Conservation (phyloP, 2,888 invertebrate species). For the Leptopilina syphax region DNA sequence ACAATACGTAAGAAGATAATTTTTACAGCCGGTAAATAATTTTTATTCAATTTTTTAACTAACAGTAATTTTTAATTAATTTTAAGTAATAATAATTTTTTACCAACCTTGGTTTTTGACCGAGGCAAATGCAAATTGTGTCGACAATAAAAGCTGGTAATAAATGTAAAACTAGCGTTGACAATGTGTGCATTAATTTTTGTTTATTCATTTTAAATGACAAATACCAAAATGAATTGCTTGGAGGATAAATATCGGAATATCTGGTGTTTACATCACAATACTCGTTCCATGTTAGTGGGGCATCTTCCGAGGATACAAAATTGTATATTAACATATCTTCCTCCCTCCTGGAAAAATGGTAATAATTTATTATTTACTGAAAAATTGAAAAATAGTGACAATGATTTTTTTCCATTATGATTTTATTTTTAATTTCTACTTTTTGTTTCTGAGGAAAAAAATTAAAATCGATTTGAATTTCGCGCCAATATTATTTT, state of each 20-base stretch:
- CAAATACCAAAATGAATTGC: slow-evolving; percentile 80
- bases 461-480: too few relatives aligned
- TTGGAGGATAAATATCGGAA: slow-evolving; percentile 78
- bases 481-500: too few relatives aligned
- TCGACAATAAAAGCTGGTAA: slow-evolving; percentile 86
- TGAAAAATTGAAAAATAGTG: not conserved
- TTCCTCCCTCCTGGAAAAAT: slow-evolving; percentile 66
- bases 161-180: slow-evolving; percentile 83
- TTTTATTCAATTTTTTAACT: too few relatives aligned
- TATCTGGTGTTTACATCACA: slow-evolving; percentile 78
- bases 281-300: slow-evolving; percentile 88
- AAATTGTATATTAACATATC: slow-evolving; percentile 88
- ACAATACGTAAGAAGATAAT: too few relatives aligned
- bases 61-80: too few relatives aligned
- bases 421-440: too few relatives aligned
- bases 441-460: too few relatives aligned
- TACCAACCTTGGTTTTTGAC: slow-evolving; percentile 83
- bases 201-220: slow-evolving; percentile 81
- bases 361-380: not conserved
- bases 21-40: too few relatives aligned
- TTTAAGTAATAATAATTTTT: slow-evolving; percentile 46
- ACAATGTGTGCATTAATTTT: slow-evolving; percentile 78
- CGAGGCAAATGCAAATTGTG: slow-evolving; percentile 80
- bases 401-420: too few relatives aligned
- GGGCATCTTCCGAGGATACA: slow-evolving; percentile 88